Percentiles rank a stretch among this genome's conserved stretches.
Evolutionary conservation across 1,140 invertebrate species (phyloP).

Genomic region (Phortica variegata): DNA sequence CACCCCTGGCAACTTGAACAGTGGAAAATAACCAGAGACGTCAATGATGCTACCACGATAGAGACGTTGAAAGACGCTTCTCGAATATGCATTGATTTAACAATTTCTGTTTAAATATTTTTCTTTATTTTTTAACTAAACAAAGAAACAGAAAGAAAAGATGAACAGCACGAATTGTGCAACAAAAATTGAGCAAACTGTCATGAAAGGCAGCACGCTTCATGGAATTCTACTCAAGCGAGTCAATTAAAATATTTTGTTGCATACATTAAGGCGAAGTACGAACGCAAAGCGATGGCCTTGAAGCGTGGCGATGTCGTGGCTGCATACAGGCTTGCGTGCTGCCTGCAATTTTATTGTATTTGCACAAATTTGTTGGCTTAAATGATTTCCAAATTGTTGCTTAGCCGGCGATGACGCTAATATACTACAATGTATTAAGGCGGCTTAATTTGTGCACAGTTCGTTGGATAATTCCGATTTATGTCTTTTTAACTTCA

Average conservation of each 20-base stretch:
- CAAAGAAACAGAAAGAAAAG: constrained; percentile 5
- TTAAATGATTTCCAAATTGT: constrained; percentile 17
- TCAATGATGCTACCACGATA: no score
- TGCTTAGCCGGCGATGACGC: constrained; percentile 19
- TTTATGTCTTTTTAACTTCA: constrained; percentile 6
- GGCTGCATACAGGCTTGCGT: constrained; percentile 13
- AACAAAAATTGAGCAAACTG: no score
- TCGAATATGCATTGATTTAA: no score
- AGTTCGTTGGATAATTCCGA: neutral
- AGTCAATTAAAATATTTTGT: constrained; percentile 5
- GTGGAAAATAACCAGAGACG: no score
- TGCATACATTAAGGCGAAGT: constrained; percentile 10
- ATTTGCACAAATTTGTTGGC: constrained; percentile 1
- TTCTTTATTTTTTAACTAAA: neutral
- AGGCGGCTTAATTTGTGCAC: neutral
- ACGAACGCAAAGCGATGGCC: constrained; percentile 1
- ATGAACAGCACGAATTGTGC: no score
- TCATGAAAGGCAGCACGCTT: no score
- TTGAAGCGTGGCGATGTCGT: no score
- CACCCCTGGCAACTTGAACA: no score
- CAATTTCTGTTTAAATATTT: no score
- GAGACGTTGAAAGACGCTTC: no score
- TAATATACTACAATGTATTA: no score
- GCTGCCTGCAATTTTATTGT: constrained; percentile 2
- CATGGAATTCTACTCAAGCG: no score